Base-by-base conservation (phyloP, 2,797 vertebrate species). In the Siniperca scherzeri region DNA sequence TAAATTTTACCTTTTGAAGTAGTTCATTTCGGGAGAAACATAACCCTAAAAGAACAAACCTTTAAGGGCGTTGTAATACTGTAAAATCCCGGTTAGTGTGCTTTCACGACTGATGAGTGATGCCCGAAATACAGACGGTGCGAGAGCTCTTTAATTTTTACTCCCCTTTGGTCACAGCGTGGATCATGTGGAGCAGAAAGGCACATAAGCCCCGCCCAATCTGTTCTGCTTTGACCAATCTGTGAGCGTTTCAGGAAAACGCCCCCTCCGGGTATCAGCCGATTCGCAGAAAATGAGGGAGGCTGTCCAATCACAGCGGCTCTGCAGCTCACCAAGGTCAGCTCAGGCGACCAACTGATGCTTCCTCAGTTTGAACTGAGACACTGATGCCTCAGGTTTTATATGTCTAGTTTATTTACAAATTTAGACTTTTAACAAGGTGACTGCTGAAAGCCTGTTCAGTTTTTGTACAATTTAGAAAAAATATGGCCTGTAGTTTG, bases 151-250 rank as follows among this genome's bases (percentile, higher is more conserved):
- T 25, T 22, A 0, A 1, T 7, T 16, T 65, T 0, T 0, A 12
- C 1, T 0, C 1, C 1, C 83, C 83, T 85, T 68, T 40, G 74
- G 4, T 40, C 4, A 27, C 13, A 48, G 53, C 33, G 8, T 82
- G 21, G 12, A 27, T 17, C 30, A 16, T 21, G 17, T 38, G 16
- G 2, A 16, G 13, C 13, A 8, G 30, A 30, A n/a, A 13, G 16
- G 3, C 3, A 0, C 0, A 1, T 0, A n/a, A 38, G 27, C 1
- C 17, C 50, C 65, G 17, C 85, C 81, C 46, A 52, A 38, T 1
- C n/a, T 0, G 5, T 1, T 21, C 10, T 42, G 3, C 25, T 22
- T 36, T 3, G 65, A 36, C 92, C 91, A 95, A 94, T 93, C 48
- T 8, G 4, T 22, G 38, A 38, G 3, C 1, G 19, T 1, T 7